phyloP scores from a whole-genome alignment of 64 coral and sea anemone species.

The Montipora sp. region DNA sequence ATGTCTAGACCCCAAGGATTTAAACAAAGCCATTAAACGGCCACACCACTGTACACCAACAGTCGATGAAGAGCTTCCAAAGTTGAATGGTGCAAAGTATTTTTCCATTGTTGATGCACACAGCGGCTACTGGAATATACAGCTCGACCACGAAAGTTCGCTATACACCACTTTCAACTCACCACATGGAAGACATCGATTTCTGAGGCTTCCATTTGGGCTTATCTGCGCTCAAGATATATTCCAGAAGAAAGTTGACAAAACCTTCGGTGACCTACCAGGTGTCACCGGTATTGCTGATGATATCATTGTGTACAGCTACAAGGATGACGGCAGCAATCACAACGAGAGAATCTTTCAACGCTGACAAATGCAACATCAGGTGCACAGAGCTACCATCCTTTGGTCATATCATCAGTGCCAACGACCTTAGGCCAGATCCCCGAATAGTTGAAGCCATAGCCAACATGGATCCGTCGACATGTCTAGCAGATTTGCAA shows the following conservation, averaged over 20 bases:
- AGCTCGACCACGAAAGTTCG: conserved; percentile 47
- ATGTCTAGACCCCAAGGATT: conserved; percentile 42
- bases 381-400: conserved; percentile 34
- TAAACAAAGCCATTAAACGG: conserved; percentile 37
- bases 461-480: background rate
- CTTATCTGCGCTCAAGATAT: conserved; percentile 52
- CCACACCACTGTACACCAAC: conserved; percentile 27
- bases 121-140: conserved; percentile 51
- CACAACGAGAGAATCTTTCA: conserved; percentile 58
- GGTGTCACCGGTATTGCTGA: conserved; percentile 55
- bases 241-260: conserved; percentile 43
- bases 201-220: conserved; percentile 34
- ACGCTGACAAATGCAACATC: conserved; percentile 43
- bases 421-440: background rate
- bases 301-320: conserved; percentile 44
- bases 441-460: background rate
- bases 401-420: conserved; percentile 7
- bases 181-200: conserved; percentile 38
- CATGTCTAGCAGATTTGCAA: too few species aligned
- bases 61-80: conserved; percentile 18
- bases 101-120: conserved; percentile 47
- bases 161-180: conserved; percentile 53
- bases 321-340: conserved; percentile 35
- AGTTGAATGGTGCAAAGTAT: conserved; percentile 26
- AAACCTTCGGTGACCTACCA: conserved; percentile 51